Evolutionary conservation across 1,140 invertebrate species (phyloP).

Genomic region (Stratiolaelaps scimitus): DNA sequence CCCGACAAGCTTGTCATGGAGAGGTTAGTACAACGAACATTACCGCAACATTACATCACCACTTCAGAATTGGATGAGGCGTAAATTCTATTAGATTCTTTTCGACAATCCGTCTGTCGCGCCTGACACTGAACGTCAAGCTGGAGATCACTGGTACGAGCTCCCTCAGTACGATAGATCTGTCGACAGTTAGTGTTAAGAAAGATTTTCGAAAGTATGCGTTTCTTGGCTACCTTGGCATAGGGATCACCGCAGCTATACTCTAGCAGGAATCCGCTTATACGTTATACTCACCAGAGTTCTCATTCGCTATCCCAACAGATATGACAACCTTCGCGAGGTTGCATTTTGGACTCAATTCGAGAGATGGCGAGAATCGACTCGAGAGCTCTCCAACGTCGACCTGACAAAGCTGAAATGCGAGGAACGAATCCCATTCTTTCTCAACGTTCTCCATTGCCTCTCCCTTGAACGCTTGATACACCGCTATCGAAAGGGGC

Average conservation of each 20-base stretch:
- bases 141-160: no score
- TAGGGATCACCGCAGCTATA: no score
- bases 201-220: no score
- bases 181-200: no score
- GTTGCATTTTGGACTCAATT: slow-evolving; percentile 11
- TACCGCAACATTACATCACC: no score
- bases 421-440: slow-evolving; percentile 20
- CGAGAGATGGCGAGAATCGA: slow-evolving; percentile 20
- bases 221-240: no score
- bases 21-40: not conserved
- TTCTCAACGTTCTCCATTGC: slow-evolving; percentile 2
- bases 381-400: slow-evolving; percentile 3
- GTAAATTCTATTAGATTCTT: no score
- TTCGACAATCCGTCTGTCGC: no score
- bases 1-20: not conserved
- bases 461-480: slow-evolving; percentile 1
- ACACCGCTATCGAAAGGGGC: not conserved
- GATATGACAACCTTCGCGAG: slow-evolving; percentile 17
- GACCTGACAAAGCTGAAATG: slow-evolving; percentile 11
- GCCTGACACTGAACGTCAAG: no score
- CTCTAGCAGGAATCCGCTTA: not conserved
- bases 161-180: no score
- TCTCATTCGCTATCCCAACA: not conserved
- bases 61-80: no score
- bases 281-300: not conserved